Evolutionary conservation across 2,888 invertebrate species (phyloP).

Genomic region (Tuberolachnus salignus): DNA sequence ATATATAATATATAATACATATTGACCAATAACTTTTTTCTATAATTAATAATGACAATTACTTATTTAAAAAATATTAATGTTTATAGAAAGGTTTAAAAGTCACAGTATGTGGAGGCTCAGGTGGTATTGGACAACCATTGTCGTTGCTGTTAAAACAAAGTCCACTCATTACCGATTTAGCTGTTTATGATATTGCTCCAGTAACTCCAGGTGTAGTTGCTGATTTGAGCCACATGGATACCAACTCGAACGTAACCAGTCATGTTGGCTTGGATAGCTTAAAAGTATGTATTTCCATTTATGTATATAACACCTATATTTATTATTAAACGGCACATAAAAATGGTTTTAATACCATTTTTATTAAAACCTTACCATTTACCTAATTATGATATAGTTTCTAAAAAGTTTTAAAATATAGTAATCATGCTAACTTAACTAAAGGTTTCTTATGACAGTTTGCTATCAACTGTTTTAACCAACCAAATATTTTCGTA

Average conservation of each 20-base stretch:
- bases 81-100: constrained; percentile 71
- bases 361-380: too few species aligned
- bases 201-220: constrained; percentile 91
- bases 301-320: too few species aligned
- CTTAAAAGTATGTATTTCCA: constrained; percentile 64
- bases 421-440: too few species aligned
- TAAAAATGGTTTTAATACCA: too few species aligned
- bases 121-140: constrained; percentile 98
- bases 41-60: background rate
- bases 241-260: constrained; percentile 81
- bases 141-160: constrained; percentile 89
- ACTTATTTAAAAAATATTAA: background rate
- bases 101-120: constrained; percentile 95
- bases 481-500: too few species aligned
- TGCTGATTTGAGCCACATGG: constrained; percentile 95
- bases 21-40: background rate
- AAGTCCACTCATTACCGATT: constrained; percentile 81
- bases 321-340: too few species aligned
- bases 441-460: too few species aligned
- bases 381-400: too few species aligned
- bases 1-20: too few species aligned
- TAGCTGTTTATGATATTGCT: constrained; percentile 92
- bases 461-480: too few species aligned
- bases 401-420: too few species aligned
- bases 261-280: constrained; percentile 79